Conservation (phyloP, 2,888 invertebrate genomes). For the Eristalinus sepulchralis region DNA sequence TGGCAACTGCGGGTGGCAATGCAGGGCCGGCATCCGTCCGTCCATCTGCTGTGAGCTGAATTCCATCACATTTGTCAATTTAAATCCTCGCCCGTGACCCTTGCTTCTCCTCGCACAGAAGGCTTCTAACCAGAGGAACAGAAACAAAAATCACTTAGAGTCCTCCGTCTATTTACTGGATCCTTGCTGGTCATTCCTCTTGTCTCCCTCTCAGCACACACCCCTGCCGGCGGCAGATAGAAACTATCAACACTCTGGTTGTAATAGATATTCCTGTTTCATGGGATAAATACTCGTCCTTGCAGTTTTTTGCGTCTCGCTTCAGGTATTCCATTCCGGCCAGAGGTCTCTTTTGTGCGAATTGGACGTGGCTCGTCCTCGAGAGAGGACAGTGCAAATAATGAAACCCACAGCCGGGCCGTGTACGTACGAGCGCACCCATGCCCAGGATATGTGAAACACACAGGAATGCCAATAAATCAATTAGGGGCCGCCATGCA, state of each 20-base stretch:
- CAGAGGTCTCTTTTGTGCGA: not conserved
- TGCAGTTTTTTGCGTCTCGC: slow-evolving; percentile 59
- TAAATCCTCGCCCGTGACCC: slow-evolving; percentile 13
- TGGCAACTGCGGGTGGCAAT: not conserved
- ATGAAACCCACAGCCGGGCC: slow-evolving; percentile 51
- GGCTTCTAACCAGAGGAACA: not conserved
- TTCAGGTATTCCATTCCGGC: slow-evolving; percentile 42
- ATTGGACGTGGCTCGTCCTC: not conserved
- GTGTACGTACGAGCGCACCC: slow-evolving; percentile 13
- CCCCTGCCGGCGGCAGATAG: not conserved
- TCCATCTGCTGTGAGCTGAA: slow-evolving; percentile 7
- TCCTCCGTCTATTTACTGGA: not conserved
- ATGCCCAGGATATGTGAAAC: slow-evolving; percentile 51
- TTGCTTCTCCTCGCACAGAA: not conserved
- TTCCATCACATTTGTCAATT: slow-evolving; percentile 45
- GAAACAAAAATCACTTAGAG: not conserved
- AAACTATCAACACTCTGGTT: slow-evolving; percentile 54
- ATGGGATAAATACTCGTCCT: slow-evolving; percentile 44
- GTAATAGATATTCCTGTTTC: slow-evolving; percentile 45
- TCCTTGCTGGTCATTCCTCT: not conserved
- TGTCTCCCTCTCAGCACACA: not conserved
- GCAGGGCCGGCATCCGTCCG: not conserved
- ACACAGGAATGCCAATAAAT: slow-evolving; percentile 70
- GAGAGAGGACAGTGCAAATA: slow-evolving; percentile 30
- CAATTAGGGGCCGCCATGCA: slow-evolving; percentile 68